These are phyloP conservation scores for Candidula unifasciata DNA, from an alignment of 2,888 invertebrate species.

Conservation along the genomic window DNA sequence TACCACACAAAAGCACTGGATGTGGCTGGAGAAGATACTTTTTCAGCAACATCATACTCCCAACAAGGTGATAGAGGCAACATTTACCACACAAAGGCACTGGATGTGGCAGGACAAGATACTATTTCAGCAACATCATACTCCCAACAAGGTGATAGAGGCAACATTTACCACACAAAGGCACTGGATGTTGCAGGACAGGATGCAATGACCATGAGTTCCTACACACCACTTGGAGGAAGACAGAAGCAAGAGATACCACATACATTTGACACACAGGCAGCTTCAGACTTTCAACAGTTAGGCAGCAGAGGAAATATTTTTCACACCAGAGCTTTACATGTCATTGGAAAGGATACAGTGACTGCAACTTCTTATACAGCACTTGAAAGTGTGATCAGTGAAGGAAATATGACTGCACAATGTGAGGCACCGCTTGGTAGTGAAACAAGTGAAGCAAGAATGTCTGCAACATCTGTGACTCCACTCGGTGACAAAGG, in stretches of 20 bases:
- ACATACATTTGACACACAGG: not conserved
- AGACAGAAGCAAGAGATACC: too few species aligned
- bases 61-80: slow-evolving; percentile 21
- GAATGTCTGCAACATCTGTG: not conserved
- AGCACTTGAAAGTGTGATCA: slow-evolving; percentile 10
- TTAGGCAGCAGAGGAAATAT: too few species aligned
- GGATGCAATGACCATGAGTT: slow-evolving; percentile 28
- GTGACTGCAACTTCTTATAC: slow-evolving; percentile 3
- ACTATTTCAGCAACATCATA: slow-evolving; percentile 3
- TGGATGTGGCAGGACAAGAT: slow-evolving; percentile 42
- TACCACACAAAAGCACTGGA: slow-evolving; percentile 37
- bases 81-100: not conserved
- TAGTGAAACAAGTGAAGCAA: not conserved
- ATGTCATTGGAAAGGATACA: slow-evolving; percentile 26
- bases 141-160: slow-evolving; percentile 43
- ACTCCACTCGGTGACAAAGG: slow-evolving; percentile 43
- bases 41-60: not conserved
- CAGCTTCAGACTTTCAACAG: not conserved
- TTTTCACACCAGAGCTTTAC: slow-evolving; percentile 18
- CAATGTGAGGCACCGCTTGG: not conserved
- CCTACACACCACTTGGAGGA: slow-evolving; percentile 19
- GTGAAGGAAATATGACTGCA: slow-evolving; percentile 13
- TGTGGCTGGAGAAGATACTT: slow-evolving; percentile 32
- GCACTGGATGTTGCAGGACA: slow-evolving; percentile 47
- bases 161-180: slow-evolving; percentile 41